Base-by-base conservation (phyloP, 2,888 invertebrate genomes). In the Sabatieria punctata region DNA sequence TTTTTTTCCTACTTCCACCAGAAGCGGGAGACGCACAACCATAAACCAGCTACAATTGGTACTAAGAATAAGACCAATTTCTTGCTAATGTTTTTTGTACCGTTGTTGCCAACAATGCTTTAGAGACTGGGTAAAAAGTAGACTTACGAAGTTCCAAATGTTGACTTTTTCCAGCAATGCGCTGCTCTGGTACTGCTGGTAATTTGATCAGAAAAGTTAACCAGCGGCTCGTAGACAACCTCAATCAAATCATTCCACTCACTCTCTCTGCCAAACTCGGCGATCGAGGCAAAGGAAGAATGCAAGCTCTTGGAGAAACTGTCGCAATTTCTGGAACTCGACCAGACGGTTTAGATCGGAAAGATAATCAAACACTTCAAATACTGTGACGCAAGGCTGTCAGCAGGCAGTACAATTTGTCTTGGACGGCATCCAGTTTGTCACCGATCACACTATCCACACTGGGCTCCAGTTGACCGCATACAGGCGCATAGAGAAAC, bases 261-360 rank as follows among this genome's bases (percentile, higher is more conserved):
- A 6, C 37, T 30, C 4, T 13, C 13, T n/a, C 2, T 13, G 8
- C 27, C 21, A 21, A 19, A 18, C 55, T 67, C 62, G 25, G 63
- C 58, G 33, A 68, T 60, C 25, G 68, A 58, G 49, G 75, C 73
- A 24, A 77, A 68, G 2, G 75, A 70, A 43, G 68, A 68, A 49
- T 71, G 69, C 24, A 79, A 61, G 64, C 75, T 78, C 37, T 68
- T 68, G 2, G 74, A 72, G 65, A 78, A 79, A 51, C 77, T 72
- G 53, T 74, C 73, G 0, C n/a, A n/a, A n/a, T n/a, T n/a, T n/a
- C n/a, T n/a, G n/a, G n/a, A 15, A 43, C 21, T 18, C 26, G 18
- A 30, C 36, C 11, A n/a, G 18, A 38, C 27, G 22, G 25, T 25
- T 24, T 8, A 3, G 18, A 8, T 15, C 22, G 33, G 4, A 37